Percentiles rank a stretch among this genome's conserved stretches.
Conservation (phyloP, 2,888 invertebrate genomes). For the Leptinotarsa rubiginosa region DNA sequence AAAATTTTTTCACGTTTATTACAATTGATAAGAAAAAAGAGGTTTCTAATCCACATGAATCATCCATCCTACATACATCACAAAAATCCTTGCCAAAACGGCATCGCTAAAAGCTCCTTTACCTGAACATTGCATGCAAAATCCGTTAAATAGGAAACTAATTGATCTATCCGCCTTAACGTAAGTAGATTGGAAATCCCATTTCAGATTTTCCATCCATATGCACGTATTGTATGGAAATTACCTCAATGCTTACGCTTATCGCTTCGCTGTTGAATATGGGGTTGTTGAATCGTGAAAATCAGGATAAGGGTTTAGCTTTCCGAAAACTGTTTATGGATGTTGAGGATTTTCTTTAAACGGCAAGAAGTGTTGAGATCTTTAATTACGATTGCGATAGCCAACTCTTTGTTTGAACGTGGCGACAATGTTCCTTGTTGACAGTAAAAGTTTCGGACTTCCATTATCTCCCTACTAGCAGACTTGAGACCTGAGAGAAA, state of each 20-base stretch:
- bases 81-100: conserved; percentile 22
- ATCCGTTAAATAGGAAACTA: conserved; percentile 31
- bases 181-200: conserved; percentile 37
- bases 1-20: no score
- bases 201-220: conserved; percentile 29
- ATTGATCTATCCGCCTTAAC: conserved; percentile 33
- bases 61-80: neutral
- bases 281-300: conserved; percentile 1
- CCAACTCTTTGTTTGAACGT: no score
- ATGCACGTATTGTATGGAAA: conserved; percentile 29
- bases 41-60: neutral
- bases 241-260: neutral
- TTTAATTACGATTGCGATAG: no score
- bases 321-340: neutral
- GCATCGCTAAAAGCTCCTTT: conserved; percentile 17
- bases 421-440: no score
- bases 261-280: neutral
- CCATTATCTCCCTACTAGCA: no score
- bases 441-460: no score
- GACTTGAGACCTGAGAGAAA: no score
- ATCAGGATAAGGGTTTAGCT: neutral
- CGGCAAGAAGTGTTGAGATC: no score
- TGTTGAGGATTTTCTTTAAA: neutral
- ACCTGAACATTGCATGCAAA: conserved; percentile 20
- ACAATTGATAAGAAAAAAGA: no score